Evolutionary conservation across 2,888 invertebrate species (phyloP), one percentile per base, ranked within the genome.

Genomic region (Amorpha juglandis): DNA sequence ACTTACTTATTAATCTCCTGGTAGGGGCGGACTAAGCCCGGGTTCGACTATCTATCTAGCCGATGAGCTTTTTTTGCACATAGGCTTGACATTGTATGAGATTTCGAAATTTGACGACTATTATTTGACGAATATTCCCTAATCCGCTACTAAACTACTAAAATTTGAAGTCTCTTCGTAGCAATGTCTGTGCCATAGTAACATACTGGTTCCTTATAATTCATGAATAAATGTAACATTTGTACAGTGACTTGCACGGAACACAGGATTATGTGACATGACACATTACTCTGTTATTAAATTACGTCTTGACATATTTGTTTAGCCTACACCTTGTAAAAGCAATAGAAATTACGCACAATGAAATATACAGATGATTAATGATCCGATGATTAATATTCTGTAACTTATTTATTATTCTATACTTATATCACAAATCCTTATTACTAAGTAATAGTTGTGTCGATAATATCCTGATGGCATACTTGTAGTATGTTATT

Each of bases 251-350:
- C n/a, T n/a, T n/a, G n/a, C n/a, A n/a, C n/a, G n/a, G n/a, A n/a
- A n/a, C n/a, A n/a, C n/a, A n/a, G n/a, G n/a, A n/a, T n/a, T n/a
- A n/a, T n/a, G n/a, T n/a, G 35, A 55, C 16, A 38, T 55, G 55
- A 38, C 55, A 55, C 16, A 38, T 38, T 55, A 38, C 16, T 55
- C 38, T 8, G n/a, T 38, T 55, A 11, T 55, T n/a, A n/a, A n/a
- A 35, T 55, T 55, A 55, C 33, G 9, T 9, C 35, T 55, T 55
- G 16, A 35, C 55, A 55, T 55, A 58, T 58, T 42, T 58, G 19
- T 16, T 42, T 6, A 38, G 38, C 6, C 42, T 58, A 38, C 16
- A 42, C 12, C 6, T 1, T 19, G 19, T 11, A 19, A 6, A 19
- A 19, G 9, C 38, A 42, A 38, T 38, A 0, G 38, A 58, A 58